Base-by-base conservation (phyloP, 2,888 invertebrate genomes). In the Lymantria monacha region DNA sequence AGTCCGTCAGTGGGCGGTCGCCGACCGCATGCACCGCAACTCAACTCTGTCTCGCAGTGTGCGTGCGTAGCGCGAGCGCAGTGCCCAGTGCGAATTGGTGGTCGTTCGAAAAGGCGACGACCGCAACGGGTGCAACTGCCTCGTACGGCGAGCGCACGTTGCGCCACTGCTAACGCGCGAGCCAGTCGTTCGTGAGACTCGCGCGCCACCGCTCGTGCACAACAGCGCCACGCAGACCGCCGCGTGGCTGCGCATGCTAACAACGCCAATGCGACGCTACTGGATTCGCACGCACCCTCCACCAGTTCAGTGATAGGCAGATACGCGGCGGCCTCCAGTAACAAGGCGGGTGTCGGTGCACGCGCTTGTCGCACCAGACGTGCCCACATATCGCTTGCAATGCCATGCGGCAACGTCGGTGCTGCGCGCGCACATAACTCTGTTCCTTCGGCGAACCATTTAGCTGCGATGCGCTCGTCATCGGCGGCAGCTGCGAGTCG, bases 61-160 rank as follows among this genome's bases (percentile, higher is more conserved):
- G 70, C 72, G 79, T 87, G 87, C 45, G 57, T 48, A n/a, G 84
- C 87, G 66, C 86, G 83, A 48, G 76, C 80, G 71, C 87, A 85
- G 74, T 88, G 89, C 46, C 68, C 69, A 46, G 86, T 80, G 62
- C 83, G 83, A 51, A 53, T 65, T 50, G 79, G 58, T 45, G 66
- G 51, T n/a, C 61, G 61, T 47, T 59, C 65, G 30, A 54, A 62
- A 63, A 85, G 74, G 44, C 72, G 63, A 42, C 70, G 64, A 14
- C 69, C 75, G 76, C 88, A 87, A 37, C 70, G 74, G 55, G 37
- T 65, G 71, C 88, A 89, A 43, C 66, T 66, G 5, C 83, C 83
- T 57, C 86, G 83, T 68, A 82, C 87, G 7, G 80, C 66, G 57
- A 77, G 48, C 1, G 80, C 87, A 52, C 79, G 79, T 54, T 79